phyloP scores from a whole-genome alignment of 2,888 invertebrate species.

The Hybos culiciformis region DNA sequence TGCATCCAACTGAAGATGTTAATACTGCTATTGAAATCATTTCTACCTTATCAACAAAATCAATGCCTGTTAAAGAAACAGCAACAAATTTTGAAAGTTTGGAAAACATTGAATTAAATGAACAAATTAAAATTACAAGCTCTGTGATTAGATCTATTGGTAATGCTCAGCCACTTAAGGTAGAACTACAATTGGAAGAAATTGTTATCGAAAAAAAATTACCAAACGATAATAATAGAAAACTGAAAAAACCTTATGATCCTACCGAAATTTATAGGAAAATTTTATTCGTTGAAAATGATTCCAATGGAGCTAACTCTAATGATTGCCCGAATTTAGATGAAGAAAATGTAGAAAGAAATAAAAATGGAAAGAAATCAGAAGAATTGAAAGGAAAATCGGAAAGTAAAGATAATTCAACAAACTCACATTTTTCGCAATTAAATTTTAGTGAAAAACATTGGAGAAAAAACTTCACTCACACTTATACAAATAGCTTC shows the following conservation, averaged over 20 bases:
- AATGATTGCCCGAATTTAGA: conserved; percentile 9
- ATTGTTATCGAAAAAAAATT: background rate
- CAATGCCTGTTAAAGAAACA: background rate
- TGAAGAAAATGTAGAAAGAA: background rate
- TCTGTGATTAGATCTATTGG: conserved; percentile 31
- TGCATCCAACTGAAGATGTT: conserved; percentile 43
- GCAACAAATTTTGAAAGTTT: conserved; percentile 1
- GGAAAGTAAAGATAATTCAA: conserved; percentile 8
- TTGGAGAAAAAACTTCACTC: conserved; percentile 36
- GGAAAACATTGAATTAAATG: background rate
- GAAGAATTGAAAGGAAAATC: conserved; percentile 9
- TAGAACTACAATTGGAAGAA: conserved; percentile 14
- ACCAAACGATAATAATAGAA: conserved; percentile 15
- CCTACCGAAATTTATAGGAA: conserved; percentile 25
- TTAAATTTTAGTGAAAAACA: conserved; percentile 34
- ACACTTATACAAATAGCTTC: background rate
- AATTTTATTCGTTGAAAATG: conserved; percentile 20
- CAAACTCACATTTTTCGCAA: conserved; percentile 10
- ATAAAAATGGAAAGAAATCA: conserved; percentile 2
- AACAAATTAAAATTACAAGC: conserved; percentile 20
- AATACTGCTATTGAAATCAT: background rate
- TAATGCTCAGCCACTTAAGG: conserved; percentile 26
- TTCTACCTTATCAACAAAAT: background rate
- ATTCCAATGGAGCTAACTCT: conserved; percentile 10
- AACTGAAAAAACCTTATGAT: conserved; percentile 21